A percentile compares a stretch with the other conserved stretches of the same genome.
Evolutionary conservation across 2,888 invertebrate genomes (phyloP).

Genomic region (Tachystola acroxantha): DNA sequence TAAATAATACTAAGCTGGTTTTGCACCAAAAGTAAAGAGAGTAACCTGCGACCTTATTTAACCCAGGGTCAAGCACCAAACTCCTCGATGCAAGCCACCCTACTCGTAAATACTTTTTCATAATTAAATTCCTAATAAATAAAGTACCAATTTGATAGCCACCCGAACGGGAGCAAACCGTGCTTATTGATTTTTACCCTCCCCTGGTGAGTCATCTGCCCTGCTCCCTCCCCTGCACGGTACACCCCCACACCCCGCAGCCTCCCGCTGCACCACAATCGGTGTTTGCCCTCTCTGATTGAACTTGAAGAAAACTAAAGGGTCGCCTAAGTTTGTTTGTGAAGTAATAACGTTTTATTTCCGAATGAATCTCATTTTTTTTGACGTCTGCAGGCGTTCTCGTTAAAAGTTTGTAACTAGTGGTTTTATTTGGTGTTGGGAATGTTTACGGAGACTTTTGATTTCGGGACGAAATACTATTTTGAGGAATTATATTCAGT

Average conservation of each 20-base stretch:
- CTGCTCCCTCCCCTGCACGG: slow-evolving; percentile 37
- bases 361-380: slow-evolving; percentile 11
- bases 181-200: slow-evolving; percentile 68
- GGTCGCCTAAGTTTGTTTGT: slow-evolving; percentile 41
- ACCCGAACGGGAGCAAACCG: slow-evolving; percentile 14
- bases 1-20: neutral
- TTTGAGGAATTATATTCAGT: too few relatives aligned
- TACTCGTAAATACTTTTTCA: too few relatives aligned
- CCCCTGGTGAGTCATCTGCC: slow-evolving; percentile 63
- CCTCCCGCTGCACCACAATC: slow-evolving; percentile 26
- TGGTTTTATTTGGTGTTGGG: neutral
- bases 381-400: slow-evolving; percentile 13
- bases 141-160: too few relatives aligned
- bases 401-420: slow-evolving; percentile 21
- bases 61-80: too few relatives aligned
- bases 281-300: slow-evolving; percentile 66
- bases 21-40: neutral
- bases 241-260: slow-evolving; percentile 20
- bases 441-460: neutral
- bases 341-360: slow-evolving; percentile 48
- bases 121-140: too few relatives aligned
- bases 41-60: too few relatives aligned
- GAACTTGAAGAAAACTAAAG: slow-evolving; percentile 54
- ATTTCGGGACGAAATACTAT: neutral
- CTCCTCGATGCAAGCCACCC: too few relatives aligned